Percentiles rank a stretch among this genome's conserved stretches.
phyloP scores from a whole-genome alignment of 2,888 invertebrate genomes.

The Gortyna flavago region DNA sequence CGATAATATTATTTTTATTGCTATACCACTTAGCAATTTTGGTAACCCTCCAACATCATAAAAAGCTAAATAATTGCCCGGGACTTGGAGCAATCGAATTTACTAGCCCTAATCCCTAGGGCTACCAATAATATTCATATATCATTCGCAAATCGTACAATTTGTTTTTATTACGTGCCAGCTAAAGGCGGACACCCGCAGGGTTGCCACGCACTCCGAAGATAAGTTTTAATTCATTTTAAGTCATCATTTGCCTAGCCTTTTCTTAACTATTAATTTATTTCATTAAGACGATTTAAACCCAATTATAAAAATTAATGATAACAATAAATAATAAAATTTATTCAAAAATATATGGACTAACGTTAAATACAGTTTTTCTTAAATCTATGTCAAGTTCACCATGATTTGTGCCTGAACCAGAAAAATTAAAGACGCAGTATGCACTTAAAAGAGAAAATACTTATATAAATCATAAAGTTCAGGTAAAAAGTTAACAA shows the following conservation, averaged over 20 bases:
- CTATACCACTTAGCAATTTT: slow-evolving; percentile 31
- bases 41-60: slow-evolving; percentile 28
- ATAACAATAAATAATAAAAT: no score
- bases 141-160: slow-evolving; percentile 66
- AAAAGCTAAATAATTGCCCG: slow-evolving; percentile 53
- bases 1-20: slow-evolving; percentile 44
- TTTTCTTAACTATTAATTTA: not conserved
- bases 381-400: no score
- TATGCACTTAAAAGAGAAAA: no score
- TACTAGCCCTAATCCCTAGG: slow-evolving; percentile 60
- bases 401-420: no score
- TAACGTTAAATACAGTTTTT: no score
- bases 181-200: slow-evolving; percentile 49
- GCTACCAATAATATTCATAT: slow-evolving; percentile 53
- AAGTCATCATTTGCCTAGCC: not conserved
- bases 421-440: no score
- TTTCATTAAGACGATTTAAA: no score
- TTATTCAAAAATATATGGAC: no score
- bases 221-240: slow-evolving; percentile 14
- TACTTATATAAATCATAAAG: no score
- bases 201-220: slow-evolving; percentile 34
- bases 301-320: no score
- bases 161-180: slow-evolving; percentile 76
- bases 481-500: no score
- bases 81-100: slow-evolving; percentile 49